phyloP scores from a whole-genome alignment of 2,113 vertebrate genomes.

The Xiphophorus maculatus region DNA sequence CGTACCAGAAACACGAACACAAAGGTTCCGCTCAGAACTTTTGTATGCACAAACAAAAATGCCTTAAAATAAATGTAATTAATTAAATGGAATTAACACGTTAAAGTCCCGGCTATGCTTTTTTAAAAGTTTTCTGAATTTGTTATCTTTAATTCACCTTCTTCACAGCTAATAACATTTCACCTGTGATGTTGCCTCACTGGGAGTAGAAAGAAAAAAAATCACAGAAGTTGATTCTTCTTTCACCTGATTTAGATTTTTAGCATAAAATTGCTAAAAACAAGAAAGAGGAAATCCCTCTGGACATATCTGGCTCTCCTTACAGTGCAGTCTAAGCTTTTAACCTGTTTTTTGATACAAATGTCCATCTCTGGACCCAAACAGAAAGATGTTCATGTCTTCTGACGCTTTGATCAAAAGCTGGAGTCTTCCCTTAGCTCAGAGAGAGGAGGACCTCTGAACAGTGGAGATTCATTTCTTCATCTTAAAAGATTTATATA shows the following conservation, averaged over 20 bases:
- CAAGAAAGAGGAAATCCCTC: background rate
- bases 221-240: background rate
- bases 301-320: background rate
- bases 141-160: no score
- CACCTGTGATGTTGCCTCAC: background rate
- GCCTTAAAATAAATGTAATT: no score
- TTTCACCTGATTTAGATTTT: no score
- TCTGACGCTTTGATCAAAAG: background rate
- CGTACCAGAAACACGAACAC: no score
- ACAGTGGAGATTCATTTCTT: slow-evolving; percentile 21
- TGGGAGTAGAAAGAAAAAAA: background rate
- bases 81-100: no score
- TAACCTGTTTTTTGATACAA: background rate
- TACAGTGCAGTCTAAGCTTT: background rate
- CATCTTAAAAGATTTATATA: slow-evolving; percentile 25
- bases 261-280: background rate
- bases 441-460: slow-evolving; percentile 7
- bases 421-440: background rate
- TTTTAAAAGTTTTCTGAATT: no score
- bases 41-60: no score
- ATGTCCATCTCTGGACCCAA: background rate
- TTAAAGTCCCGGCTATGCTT: no score
- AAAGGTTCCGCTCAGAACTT: no score
- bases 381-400: background rate
- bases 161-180: background rate